Conservation (phyloP, 53 echinoderm and acorn worm species). For the Holothuria leucospilota region DNA sequence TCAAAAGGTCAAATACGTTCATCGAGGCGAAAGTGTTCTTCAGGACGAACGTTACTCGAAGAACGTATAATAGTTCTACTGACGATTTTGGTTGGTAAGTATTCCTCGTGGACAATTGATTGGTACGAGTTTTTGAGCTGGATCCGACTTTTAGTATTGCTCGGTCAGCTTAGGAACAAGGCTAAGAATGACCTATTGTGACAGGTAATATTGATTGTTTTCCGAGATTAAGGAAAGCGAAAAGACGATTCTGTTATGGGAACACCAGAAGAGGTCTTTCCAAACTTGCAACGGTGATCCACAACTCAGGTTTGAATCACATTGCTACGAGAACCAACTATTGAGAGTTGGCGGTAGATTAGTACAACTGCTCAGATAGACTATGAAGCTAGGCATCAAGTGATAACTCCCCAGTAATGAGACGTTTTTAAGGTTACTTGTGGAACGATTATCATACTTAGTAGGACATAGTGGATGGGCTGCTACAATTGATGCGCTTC, state of each 20-base stretch:
- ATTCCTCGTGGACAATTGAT: slow-evolving; percentile 25
- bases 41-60: neutral
- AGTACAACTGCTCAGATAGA: slow-evolving; percentile 22
- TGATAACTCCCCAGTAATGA: slow-evolving; percentile 26
- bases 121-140: slow-evolving; percentile 2
- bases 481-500: neutral
- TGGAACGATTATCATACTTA: neutral
- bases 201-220: slow-evolving; percentile 37
- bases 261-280: slow-evolving; percentile 34
- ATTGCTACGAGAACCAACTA: slow-evolving; percentile 3
- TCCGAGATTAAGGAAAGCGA: slow-evolving; percentile 49
- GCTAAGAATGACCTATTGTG: neutral
- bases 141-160: slow-evolving; percentile 12
- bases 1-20: slow-evolving; percentile 18
- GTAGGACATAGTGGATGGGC: slow-evolving; percentile 35
- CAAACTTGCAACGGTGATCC: slow-evolving; percentile 37
- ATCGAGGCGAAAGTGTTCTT: neutral
- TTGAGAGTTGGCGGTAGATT: slow-evolving; percentile 44
- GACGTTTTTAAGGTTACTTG: too few relatives aligned
- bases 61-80: neutral
- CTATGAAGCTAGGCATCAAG: slow-evolving; percentile 9
- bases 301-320: slow-evolving; percentile 39
- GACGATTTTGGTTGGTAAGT: slow-evolving; percentile 6
- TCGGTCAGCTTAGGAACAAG: slow-evolving; percentile 1
- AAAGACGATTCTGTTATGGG: slow-evolving; percentile 21